Evolutionary conservation across 2,113 vertebrate genomes (phyloP).

Genomic region (Ancistrus triradiatus): DNA sequence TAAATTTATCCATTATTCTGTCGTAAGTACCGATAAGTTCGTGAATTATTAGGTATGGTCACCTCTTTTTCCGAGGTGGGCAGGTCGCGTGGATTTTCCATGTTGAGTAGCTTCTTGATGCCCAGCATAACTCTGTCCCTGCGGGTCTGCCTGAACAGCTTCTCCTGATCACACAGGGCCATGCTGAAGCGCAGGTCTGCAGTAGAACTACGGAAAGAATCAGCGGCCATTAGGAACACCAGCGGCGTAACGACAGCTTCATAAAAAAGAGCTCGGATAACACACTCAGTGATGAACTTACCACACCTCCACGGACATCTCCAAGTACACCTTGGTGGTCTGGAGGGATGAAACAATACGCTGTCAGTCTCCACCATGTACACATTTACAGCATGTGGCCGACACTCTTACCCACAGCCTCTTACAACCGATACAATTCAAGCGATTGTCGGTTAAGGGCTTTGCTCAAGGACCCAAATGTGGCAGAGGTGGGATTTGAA

Average conservation of each 20-base stretch:
- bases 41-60: no score
- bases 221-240: background rate
- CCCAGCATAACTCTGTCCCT: conserved; percentile 80
- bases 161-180: conserved; percentile 90
- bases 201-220: conserved; percentile 71
- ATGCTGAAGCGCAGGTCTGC: conserved; percentile 93
- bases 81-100: conserved; percentile 74
- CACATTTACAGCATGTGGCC: no score
- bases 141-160: conserved; percentile 79
- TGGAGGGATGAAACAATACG: conserved; percentile 62
- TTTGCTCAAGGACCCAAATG: no score
- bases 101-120: conserved; percentile 83
- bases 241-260: no score
- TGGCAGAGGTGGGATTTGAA: no score
- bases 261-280: no score
- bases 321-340: conserved; percentile 87
- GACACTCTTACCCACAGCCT: no score
- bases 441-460: no score
- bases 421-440: no score
- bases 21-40: no score
- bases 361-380: no score
- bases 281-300: conserved; percentile 61
- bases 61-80: conserved; percentile 78
- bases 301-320: conserved; percentile 89
- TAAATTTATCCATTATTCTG: no score